Conservation (phyloP, 2,797 vertebrate species). For the Adelosebastes latens region DNA sequence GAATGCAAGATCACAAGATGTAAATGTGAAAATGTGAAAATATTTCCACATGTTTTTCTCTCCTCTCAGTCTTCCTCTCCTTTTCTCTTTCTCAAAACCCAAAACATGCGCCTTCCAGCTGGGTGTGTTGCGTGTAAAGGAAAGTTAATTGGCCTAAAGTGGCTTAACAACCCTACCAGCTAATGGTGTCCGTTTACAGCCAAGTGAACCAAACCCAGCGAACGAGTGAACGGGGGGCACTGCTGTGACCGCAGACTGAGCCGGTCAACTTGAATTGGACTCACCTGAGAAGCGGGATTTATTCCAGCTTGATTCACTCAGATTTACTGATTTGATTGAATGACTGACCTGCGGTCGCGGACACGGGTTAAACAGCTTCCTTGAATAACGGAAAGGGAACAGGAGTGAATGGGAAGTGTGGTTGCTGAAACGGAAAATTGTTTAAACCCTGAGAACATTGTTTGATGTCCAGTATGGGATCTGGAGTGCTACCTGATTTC, state of each 20-base stretch:
- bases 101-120: slow-evolving; percentile 63
- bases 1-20: slow-evolving; percentile 29
- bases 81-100: slow-evolving; percentile 42
- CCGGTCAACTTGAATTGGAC: slow-evolving; percentile 70
- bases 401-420: slow-evolving; percentile 53
- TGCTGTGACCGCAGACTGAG: slow-evolving; percentile 73
- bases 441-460: slow-evolving; percentile 64
- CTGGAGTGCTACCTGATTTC: slow-evolving; percentile 61
- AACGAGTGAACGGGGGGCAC: slow-evolving; percentile 60
- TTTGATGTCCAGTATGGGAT: slow-evolving; percentile 72
- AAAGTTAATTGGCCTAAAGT: slow-evolving; percentile 77
- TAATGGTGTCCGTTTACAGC: slow-evolving; percentile 76
- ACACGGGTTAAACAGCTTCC: slow-evolving; percentile 55
- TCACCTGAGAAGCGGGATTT: slow-evolving; percentile 66
- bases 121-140: slow-evolving; percentile 73
- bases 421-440: slow-evolving; percentile 66
- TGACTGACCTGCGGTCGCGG: slow-evolving; percentile 48
- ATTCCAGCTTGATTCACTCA: slow-evolving; percentile 67
- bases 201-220: slow-evolving; percentile 67
- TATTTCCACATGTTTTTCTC: slow-evolving; percentile 24
- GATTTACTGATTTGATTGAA: slow-evolving; percentile 72
- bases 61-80: slow-evolving; percentile 15
- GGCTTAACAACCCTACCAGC: slow-evolving; percentile 62
- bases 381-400: slow-evolving; percentile 51
- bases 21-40: slow-evolving; percentile 18